Evolutionary conservation across 2,888 invertebrate genomes (phyloP), one percentile per base, ranked within the genome.

Genomic region (Cryptocheilus praepositus): DNA sequence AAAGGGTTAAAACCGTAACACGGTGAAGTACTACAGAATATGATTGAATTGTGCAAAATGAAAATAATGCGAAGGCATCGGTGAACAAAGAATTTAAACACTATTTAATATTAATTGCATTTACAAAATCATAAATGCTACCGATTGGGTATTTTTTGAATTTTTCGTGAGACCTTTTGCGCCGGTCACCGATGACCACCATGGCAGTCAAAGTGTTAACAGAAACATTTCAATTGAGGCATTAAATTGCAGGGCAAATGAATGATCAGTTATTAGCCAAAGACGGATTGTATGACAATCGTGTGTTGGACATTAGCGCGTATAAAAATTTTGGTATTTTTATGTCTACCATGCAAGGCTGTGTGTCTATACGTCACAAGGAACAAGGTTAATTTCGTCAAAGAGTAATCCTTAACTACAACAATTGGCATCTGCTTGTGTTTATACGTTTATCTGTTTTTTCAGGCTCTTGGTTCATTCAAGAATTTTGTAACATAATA

Each of bases 391-490:
- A 63, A 36, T 43, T 13, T 16, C 13, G 13, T 11, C 13, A 36
- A 11, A 11, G 11, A 36, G 8, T 11, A 36, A 11, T 36, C 8
- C 11, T 11, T 36, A 36, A 5, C 18, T 15, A 13, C 51, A 52
- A 19, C 3, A 19, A 28, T 3, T 25, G 22, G 45, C 11, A 7
- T 36, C 36, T 61, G 53, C 21, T 8, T 18, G 13, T 52, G 43
- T 21, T 21, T 5, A 49, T 21, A 43, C 58, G 49, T 19, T 3
- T 51, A 59, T n/a, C 18, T 58, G 13, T 13, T 36, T 54, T 49
- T 59, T 61, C 22, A 85, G 84, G 84, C 3, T 77, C 85, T 0
- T 84, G 84, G 84, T 84, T 84, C 25, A 83, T 85, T 25, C 82
- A 82, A 53, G 77, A 72, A 15, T 57, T 85, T n/a, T 84, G 84